A percentile compares a stretch with the other conserved stretches of the same genome.
phyloP scores from a whole-genome alignment of 2,797 vertebrate genomes.

The Molothrus ater region DNA sequence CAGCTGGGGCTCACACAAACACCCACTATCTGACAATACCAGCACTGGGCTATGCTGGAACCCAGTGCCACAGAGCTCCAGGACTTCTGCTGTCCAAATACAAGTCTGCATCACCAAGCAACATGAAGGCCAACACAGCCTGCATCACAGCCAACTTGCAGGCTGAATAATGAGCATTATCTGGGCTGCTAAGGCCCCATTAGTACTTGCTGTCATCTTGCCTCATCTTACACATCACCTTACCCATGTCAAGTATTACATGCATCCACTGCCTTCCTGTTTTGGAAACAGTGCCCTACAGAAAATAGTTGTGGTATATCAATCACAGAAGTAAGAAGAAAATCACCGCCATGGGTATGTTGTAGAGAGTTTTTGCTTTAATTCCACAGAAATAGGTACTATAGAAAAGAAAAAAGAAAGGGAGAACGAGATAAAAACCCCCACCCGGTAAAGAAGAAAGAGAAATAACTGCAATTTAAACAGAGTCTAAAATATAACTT shows the following conservation, averaged over 20 bases:
- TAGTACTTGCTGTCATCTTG: not conserved
- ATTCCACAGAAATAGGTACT: not conserved
- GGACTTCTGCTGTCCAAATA: not conserved
- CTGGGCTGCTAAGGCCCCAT: not conserved
- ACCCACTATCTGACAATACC: not conserved
- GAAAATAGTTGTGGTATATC: not conserved
- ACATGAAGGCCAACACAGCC: not conserved
- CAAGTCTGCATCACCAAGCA: not conserved
- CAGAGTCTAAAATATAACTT: not conserved
- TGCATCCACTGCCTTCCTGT: not conserved
- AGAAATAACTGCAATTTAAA: not conserved
- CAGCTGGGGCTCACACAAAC: not conserved
- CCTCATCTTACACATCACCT: not conserved
- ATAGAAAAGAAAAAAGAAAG: not conserved
- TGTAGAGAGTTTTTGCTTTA: not conserved
- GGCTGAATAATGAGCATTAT: not conserved
- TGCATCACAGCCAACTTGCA: not conserved
- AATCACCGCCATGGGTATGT: not conserved
- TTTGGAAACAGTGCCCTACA: not conserved
- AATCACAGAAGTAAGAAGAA: not conserved
- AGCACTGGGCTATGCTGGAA: not conserved
- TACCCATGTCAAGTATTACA: not conserved
- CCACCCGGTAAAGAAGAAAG: not conserved
- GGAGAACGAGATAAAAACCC: not conserved
- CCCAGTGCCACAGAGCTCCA: not conserved